Percentiles rank a stretch among this genome's conserved stretches.
Evolutionary conservation across 2,888 invertebrate species (phyloP).

Genomic region (Celastrina argiolus): DNA sequence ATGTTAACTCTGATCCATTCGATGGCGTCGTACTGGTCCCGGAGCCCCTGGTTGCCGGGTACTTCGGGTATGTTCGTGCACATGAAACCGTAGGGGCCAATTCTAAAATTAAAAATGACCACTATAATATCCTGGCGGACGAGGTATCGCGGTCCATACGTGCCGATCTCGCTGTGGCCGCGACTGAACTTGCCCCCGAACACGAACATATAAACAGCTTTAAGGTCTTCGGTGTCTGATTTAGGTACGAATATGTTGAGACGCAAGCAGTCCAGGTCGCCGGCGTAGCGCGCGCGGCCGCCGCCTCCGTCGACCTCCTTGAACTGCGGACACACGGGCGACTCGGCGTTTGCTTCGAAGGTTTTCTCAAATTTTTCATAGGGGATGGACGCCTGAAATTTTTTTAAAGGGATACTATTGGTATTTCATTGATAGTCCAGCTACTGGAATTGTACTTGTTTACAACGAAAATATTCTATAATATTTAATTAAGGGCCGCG

Average conservation of each 20-base stretch:
- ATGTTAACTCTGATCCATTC: slow-evolving; percentile 42
- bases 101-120: slow-evolving; percentile 54
- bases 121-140: slow-evolving; percentile 34
- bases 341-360: not conserved
- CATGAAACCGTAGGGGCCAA: slow-evolving; percentile 41
- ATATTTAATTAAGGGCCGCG: no score
- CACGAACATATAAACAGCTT: not conserved
- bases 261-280: slow-evolving; percentile 6
- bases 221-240: not conserved
- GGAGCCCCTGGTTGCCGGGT: slow-evolving; percentile 40
- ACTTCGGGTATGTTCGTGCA: slow-evolving; percentile 47
- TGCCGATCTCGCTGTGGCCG: not conserved
- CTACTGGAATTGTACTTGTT: no score
- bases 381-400: not conserved
- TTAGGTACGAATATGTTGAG: slow-evolving; percentile 16
- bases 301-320: no score
- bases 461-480: no score
- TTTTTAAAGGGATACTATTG: no score
- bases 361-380: not conserved
- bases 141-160: not conserved
- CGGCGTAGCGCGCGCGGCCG: not conserved
- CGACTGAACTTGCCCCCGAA: not conserved
- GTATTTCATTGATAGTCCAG: no score
- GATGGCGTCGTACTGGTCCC: slow-evolving; percentile 40
- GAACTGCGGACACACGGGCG: not conserved